These are phyloP conservation scores for Caenorhabditis briggsae DNA, from an alignment of 1,140 invertebrate species.

Conservation along the genomic window DNA sequence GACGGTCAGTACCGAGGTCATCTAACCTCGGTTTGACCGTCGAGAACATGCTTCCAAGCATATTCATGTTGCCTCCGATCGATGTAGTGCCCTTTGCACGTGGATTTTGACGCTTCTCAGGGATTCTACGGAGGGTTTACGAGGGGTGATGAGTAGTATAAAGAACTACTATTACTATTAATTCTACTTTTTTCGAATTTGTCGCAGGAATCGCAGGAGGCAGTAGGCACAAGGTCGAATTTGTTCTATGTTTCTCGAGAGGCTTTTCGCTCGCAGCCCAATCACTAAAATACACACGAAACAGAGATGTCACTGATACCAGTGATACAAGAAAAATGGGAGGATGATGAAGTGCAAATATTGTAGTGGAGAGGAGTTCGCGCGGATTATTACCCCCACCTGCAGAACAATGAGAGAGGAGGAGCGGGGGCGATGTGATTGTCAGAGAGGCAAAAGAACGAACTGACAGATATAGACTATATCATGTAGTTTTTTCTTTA, in stretches of 20 bases:
- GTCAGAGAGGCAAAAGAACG: too few species aligned
- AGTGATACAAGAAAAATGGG: slow-evolving; percentile 15
- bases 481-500: too few species aligned
- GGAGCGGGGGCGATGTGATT: too few species aligned
- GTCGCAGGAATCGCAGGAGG: too few species aligned
- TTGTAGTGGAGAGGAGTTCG: slow-evolving; percentile 52
- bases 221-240: too few species aligned
- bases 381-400: too few species aligned
- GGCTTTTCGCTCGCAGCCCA: slow-evolving; percentile 24
- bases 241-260: slow-evolving; percentile 45
- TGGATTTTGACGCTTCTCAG: slow-evolving; percentile 7
- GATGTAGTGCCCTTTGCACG: slow-evolving; percentile 33
- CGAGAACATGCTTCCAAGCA: slow-evolving; percentile 67
- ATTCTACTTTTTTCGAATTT: too few species aligned
- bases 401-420: too few species aligned
- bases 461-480: too few species aligned
- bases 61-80: slow-evolving; percentile 67
- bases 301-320: background rate
- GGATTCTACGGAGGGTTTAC: background rate
- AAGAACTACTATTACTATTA: background rate
- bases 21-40: slow-evolving; percentile 78
- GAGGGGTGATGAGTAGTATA: background rate
- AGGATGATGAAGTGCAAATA: slow-evolving; percentile 16
- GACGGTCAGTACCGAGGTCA: slow-evolving; percentile 80
- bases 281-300: slow-evolving; percentile 39